phyloP scores from a whole-genome alignment of 1,140 invertebrate genomes.

The Dufourea novaeangliae region DNA sequence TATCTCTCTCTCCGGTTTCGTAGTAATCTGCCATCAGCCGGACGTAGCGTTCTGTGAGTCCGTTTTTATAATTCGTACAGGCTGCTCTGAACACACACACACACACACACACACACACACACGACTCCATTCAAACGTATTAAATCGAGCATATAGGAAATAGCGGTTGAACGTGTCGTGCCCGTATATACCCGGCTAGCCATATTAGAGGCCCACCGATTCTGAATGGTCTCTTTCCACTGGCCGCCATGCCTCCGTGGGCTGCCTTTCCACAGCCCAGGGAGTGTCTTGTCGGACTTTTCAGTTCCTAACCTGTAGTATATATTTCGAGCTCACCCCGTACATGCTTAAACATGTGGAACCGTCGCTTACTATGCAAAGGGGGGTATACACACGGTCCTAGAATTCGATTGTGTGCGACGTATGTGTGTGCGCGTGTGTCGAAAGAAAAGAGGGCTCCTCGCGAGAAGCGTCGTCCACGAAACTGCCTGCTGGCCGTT shows the following conservation, averaged over 20 bases:
- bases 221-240: no score
- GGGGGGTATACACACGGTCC: conserved; percentile 35
- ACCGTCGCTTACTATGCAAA: conserved; percentile 40
- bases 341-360: not conserved
- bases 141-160: no score
- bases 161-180: no score
- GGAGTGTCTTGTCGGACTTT: no score
- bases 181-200: no score
- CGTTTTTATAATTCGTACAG: conserved; percentile 1
- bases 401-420: conserved; percentile 48
- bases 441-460: conserved; percentile 1
- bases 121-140: no score
- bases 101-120: no score
- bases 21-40: conserved; percentile 40
- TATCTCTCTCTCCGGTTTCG: conserved; percentile 5
- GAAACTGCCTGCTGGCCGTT: not conserved
- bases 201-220: no score
- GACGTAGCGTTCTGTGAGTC: not conserved
- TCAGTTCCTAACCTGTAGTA: no score
- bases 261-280: no score
- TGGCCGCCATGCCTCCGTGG: no score
- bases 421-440: no score
- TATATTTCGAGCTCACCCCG: not conserved
- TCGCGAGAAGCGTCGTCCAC: not conserved
- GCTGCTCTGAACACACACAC: not conserved